Base-by-base conservation (phyloP, 2,888 invertebrate species). In the Uropetala carovei region DNA sequence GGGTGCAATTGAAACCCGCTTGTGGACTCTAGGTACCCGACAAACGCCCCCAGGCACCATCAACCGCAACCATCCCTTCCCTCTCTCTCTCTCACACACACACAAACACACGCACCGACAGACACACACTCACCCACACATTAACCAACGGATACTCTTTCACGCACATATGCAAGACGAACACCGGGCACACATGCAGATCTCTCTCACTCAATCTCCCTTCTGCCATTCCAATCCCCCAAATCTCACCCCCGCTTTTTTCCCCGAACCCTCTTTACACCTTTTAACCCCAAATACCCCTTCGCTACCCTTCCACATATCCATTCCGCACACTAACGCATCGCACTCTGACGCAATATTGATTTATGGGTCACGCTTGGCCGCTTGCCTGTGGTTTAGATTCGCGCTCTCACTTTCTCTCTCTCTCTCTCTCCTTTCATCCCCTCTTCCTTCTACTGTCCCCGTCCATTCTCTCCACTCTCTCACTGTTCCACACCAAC, bases 321-420 rank as follows among this genome's bases (percentile, higher is more conserved):
- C 43, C 56, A 7, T 18, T 30, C 86, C 85, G 16, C 58, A 18
- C 57, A 59, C 59, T 27, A 22, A 89, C 14, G 64, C 60, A 64
- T 64, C 83, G 83, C 57, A 18, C 83, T 16, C 89, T 89, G 59
- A 89, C 89, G 89, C 89, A 27, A 64, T 89, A 89, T 89, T 64
- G 89, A 89, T 89, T 89, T 89, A 64, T 89, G 89, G 89, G 59
- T 60, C 86, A 59, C 43, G 43, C 43, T 43, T 43, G 43, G 43
- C 43, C 43, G 43, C 43, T 43, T 43, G 43, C 43, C 43, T 43
- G 43, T 43, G 43, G 43, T 43, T 43, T 43, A 43, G 43, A 43
- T 43, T 43, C 43, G 43, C 43, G 43, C 43, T 43, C 43, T 43
- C 43, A 43, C 43, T 43, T 43, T 43, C 43, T 43, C 43, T 43